These are phyloP conservation scores for Scaptomyza graminum DNA, from an alignment of 1,140 invertebrate species.

Conservation along the genomic window DNA sequence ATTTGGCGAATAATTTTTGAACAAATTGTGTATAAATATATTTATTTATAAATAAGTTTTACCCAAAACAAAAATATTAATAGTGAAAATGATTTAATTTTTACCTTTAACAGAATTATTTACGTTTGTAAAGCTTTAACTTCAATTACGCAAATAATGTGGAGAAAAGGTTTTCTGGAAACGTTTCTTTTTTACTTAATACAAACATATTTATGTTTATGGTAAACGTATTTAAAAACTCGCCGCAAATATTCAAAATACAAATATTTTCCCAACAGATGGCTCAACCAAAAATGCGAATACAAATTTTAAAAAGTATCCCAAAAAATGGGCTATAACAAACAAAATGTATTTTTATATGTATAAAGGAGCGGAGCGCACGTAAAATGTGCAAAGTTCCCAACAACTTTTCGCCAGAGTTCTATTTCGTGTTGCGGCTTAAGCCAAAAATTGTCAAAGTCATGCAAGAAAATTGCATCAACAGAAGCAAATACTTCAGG, in stretches of 20 bases:
- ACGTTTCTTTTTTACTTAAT: background rate
- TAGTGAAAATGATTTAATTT: too few species aligned
- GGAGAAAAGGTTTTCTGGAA: constrained; percentile 7
- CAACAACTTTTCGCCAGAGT: constrained; percentile 53
- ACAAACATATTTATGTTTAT: constrained; percentile 1
- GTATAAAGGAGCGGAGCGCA: constrained; percentile 28
- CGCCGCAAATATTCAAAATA: constrained; percentile 31
- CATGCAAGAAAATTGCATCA: constrained; percentile 64
- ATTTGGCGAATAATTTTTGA: constrained; percentile 10
- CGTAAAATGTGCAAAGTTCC: constrained; percentile 58
- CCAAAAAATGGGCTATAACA: constrained; percentile 31
- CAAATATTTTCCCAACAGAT: constrained; percentile 54
- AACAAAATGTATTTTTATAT: constrained; percentile 21
- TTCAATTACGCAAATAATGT: background rate
- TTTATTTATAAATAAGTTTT: too few species aligned
- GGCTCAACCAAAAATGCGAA: constrained; percentile 17
- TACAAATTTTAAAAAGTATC: constrained; percentile 37
- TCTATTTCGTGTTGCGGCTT: constrained; percentile 28
- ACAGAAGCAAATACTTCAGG: constrained; percentile 49
- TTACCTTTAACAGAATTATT: too few species aligned
- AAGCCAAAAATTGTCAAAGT: constrained; percentile 53
- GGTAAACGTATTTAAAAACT: constrained; percentile 5
- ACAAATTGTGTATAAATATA: background rate
- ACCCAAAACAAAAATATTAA: constrained; percentile 2
- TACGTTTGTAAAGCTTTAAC: too few species aligned